phyloP scores from a whole-genome alignment of 2,113 vertebrate genomes.

The Zingel zingel region DNA sequence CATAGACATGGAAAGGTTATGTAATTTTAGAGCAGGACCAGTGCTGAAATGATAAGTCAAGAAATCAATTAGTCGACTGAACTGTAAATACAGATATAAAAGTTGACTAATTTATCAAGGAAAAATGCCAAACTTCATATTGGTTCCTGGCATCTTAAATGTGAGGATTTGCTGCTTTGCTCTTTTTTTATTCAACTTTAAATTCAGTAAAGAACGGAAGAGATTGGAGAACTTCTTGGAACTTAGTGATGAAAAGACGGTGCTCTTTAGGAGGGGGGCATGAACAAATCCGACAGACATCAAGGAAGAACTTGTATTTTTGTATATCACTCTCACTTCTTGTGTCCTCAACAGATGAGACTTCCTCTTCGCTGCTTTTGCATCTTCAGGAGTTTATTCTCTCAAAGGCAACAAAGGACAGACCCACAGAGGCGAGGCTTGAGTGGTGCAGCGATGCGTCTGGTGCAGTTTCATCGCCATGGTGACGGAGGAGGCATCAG shows the following conservation, averaged over 20 bases:
- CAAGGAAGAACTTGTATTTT: no score
- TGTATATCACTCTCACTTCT: not conserved
- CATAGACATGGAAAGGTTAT: not conserved
- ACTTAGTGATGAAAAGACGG: no score
- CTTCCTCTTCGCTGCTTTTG: slow-evolving; percentile 51
- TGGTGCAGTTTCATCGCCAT: slow-evolving; percentile 88
- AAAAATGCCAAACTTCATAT: not conserved
- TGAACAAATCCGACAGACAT: no score
- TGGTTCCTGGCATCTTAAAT: not conserved
- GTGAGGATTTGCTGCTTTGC: not conserved
- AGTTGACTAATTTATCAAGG: not conserved
- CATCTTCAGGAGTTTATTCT: slow-evolving; percentile 62
- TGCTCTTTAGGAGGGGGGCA: no score
- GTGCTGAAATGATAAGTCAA: not conserved
- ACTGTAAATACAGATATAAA: not conserved
- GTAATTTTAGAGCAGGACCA: not conserved
- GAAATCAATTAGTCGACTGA: not conserved
- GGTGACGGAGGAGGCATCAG: slow-evolving; percentile 65
- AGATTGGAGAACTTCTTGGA: no score
- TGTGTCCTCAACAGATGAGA: slow-evolving; percentile 77
- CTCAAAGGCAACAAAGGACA: slow-evolving; percentile 10
- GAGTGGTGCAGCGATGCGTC: slow-evolving; percentile 83
- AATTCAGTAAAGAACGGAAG: no score
- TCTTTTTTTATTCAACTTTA: not conserved
- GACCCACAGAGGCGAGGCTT: slow-evolving; percentile 44